Conservation (phyloP, 2,113 vertebrate genomes). For the Eidolon helvum region DNA sequence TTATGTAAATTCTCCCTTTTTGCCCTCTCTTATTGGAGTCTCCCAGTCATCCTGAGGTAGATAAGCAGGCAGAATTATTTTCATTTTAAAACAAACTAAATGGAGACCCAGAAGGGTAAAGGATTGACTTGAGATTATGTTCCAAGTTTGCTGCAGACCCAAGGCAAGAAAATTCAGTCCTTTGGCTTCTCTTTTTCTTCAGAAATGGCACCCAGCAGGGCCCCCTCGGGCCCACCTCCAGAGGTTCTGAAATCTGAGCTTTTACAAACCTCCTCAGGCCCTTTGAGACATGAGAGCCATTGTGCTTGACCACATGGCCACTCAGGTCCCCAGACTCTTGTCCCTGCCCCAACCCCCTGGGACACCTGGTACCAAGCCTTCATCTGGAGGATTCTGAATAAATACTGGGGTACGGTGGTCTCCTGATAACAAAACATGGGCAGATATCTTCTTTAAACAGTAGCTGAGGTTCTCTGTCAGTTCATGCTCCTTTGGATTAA, state of each 20-base stretch:
- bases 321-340: neutral
- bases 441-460: constrained; percentile 21
- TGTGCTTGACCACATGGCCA: neutral
- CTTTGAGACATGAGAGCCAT: neutral
- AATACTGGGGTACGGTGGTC: neutral
- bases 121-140: neutral
- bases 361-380: neutral
- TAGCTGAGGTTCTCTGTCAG: constrained; percentile 17
- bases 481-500: constrained; percentile 12
- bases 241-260: neutral
- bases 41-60: neutral
- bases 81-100: neutral
- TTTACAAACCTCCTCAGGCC: neutral
- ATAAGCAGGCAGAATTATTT: neutral
- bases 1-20: neutral
- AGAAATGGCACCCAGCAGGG: neutral
- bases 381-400: neutral
- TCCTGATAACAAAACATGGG: neutral
- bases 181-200: neutral
- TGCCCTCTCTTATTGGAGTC: neutral
- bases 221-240: neutral
- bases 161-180: neutral
- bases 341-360: neutral
- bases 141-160: neutral
- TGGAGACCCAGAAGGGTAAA: neutral